Evolutionary conservation across 2,888 invertebrate genomes (phyloP), one percentile per base, ranked within the genome.

Genomic region (Lasioglossum figueresi): DNA sequence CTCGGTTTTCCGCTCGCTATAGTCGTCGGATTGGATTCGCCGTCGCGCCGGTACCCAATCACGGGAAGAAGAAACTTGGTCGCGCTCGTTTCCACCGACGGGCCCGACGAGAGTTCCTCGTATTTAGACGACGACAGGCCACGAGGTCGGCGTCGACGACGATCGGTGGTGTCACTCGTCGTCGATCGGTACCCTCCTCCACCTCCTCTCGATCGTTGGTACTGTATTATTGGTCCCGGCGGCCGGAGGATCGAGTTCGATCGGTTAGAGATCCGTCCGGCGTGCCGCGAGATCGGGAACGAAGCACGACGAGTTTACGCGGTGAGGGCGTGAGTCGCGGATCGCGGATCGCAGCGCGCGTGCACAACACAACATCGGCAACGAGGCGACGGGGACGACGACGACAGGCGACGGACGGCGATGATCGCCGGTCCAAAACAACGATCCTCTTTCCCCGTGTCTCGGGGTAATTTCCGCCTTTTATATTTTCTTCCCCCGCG

Each of bases 291-390:
- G 43, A 43, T 27, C 82, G 82, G 23, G 14, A 52, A 6, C 76
- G 77, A 70, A 78, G 43, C 71, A 71, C 56, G 75, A 79, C 59
- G 40, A 63, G 66, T 76, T 84, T 70, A 76, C 63, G 66, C 84
- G 72, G 56, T 76, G 79, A 84, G 84, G 84, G 76, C 76, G 86
- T 74, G 78, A 59, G 78, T 70, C 34, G 75, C 45, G 70, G 79
- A 74, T 66, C 82, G 82, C 77, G 85, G 79, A 76, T 56, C 70
- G 66, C 66, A 78, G 76, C 76, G 79, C 84, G 89, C 85, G 84
- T 81, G 75, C 86, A 88, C 89, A 83, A 85, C 78, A 88, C 83
- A 89, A 85, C 68, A 83, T 45, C 84, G 76, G 79, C 83, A 37
- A 56, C 79, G 70, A 37, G 37, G 66, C 83, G 63, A 70, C 83